Evolutionary conservation across 2,113 vertebrate genomes (phyloP).

Genomic region (Aptenodytes patagonicus): DNA sequence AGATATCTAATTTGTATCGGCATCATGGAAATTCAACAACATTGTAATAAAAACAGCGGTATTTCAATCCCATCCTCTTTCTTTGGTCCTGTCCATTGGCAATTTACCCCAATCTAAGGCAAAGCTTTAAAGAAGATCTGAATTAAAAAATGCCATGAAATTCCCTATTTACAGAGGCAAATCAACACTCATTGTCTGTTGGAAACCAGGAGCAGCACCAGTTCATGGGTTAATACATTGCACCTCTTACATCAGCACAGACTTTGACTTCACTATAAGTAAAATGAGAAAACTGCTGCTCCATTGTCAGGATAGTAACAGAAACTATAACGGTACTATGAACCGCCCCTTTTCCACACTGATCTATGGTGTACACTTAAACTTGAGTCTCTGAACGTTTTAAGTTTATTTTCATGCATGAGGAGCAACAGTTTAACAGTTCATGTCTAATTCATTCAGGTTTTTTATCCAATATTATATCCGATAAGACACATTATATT

Average conservation of each 20-base stretch:
- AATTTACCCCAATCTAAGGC: neutral
- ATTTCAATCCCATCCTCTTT: neutral
- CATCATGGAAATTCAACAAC: neutral
- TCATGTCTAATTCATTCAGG: neutral
- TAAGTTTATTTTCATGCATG: neutral
- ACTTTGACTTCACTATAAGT: neutral
- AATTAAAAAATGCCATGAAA: neutral
- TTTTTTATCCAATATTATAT: neutral
- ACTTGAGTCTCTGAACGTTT: neutral
- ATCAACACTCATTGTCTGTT: neutral
- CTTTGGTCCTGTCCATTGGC: neutral
- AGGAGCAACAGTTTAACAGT: neutral
- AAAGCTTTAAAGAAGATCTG: neutral
- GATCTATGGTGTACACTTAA: neutral
- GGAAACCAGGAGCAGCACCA: neutral
- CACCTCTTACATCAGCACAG: neutral
- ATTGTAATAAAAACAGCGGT: rapidly evolving
- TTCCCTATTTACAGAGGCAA: neutral
- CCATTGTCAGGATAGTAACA: neutral
- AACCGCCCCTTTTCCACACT: neutral
- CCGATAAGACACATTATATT: neutral
- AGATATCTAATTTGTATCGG: neutral
- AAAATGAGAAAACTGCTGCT: neutral
- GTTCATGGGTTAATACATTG: neutral
- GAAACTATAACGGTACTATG: rapidly evolving